A percentile compares a stretch with the other conserved stretches of the same genome.
These are phyloP conservation scores for Aegotheles bennettii DNA, from an alignment of 2,113 vertebrate genomes.

Conservation along the genomic window DNA sequence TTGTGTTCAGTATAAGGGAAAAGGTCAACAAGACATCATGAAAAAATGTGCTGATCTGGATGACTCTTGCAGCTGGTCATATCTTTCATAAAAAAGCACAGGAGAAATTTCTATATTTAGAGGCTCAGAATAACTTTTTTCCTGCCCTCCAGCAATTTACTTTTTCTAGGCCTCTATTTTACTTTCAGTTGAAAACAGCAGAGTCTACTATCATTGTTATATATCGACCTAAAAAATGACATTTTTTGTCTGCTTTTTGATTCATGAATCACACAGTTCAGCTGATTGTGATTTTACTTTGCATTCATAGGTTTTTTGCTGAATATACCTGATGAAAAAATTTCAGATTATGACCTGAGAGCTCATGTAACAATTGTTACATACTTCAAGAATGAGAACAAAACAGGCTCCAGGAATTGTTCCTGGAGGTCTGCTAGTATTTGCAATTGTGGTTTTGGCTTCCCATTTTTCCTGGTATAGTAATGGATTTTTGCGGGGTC, in stretches of 20 bases:
- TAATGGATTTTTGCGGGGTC: background rate
- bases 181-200: background rate
- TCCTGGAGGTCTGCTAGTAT: background rate
- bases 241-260: background rate
- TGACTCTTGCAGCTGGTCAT: background rate
- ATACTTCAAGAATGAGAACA: background rate
- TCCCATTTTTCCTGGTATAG: background rate
- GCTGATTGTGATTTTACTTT: background rate
- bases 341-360: background rate
- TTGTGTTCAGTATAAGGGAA: background rate
- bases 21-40: conserved; percentile 8
- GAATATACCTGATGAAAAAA: background rate
- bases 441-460: background rate
- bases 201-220: background rate
- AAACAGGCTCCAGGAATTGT: background rate
- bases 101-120: conserved; percentile 17
- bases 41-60: conserved; percentile 29
- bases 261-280: background rate
- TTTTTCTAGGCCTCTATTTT: background rate
- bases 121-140: background rate
- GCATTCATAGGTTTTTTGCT: background rate
- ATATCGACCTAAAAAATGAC: background rate
- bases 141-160: background rate
- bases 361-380: background rate
- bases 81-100: background rate